Evolutionary conservation across 2,113 vertebrate species (phyloP), one percentile per base, ranked within the genome.

Genomic region (Tinamus guttatus): DNA sequence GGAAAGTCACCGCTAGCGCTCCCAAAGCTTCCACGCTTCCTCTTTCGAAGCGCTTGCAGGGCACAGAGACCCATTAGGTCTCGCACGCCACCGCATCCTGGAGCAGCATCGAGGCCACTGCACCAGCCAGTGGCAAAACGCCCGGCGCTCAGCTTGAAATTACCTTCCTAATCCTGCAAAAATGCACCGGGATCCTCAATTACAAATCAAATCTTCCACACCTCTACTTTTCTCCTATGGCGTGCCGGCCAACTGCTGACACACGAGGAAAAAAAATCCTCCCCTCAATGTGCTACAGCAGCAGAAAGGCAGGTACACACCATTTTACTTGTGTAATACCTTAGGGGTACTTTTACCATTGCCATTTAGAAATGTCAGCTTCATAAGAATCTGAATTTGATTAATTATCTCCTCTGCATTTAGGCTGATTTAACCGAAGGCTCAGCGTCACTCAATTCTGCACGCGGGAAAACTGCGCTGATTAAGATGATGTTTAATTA

Each of bases 11-110:
- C 47, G 30, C 16, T 32, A 28, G 18, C 24, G 6, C 7, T 18
- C 18, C 40, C 60, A 51, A 81, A 58, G 4, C 38, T 6, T 22
- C 2, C 12, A 27, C 0, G 0, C 1, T 80, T 18, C 45, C 85
- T 28, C 24, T 16, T 27, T 49, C 20, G 32, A 67, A 85, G 47
- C 5, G 32, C 34, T 90, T 11, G 1, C 5, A 20, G 84, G 47
- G 73, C 30, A 87, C 40, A 69, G 73, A 78, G 74, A 71, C 5
- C 16, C 41, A 64, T 22, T 69, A 27, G 9, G 21, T 58, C 47
- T 76, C 36, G 43, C 13, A 63, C 11, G 18, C 6, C 16, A 24
- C 14, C n/a, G 30, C n/a, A 24, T 13, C 6, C 17, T 7, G 62
- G 30, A 45, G 45, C n/a, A 65, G 32, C 0, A 2, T 13, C 58